phyloP scores from a whole-genome alignment of 2,797 vertebrate species.

The Hirundo rustica region DNA sequence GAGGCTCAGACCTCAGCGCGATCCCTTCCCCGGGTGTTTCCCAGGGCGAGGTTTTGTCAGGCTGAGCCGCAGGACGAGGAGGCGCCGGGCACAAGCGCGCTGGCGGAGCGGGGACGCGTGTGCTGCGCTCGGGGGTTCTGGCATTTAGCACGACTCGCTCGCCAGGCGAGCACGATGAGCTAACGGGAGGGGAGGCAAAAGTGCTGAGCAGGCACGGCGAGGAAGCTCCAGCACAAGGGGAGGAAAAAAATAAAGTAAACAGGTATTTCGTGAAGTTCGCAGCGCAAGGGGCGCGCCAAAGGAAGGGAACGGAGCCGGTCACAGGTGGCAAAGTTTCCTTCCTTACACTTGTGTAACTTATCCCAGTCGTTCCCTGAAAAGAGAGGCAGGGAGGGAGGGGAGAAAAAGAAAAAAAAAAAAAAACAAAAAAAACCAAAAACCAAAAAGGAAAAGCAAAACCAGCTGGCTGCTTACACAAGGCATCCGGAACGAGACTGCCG shows the following conservation, averaged over 20 bases:
- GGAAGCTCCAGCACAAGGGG: not conserved
- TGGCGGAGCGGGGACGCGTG: not conserved
- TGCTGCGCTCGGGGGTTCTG: not conserved
- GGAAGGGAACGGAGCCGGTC: slow-evolving; percentile 30
- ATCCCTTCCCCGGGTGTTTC: not conserved
- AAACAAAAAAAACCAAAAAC: not conserved
- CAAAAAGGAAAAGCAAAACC: slow-evolving; percentile 52
- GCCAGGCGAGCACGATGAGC: not conserved
- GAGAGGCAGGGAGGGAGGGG: not conserved
- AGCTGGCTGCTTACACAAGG: slow-evolving; percentile 76
- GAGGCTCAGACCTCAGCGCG: not conserved
- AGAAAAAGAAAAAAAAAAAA: not conserved
- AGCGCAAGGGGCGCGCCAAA: not conserved
- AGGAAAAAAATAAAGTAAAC: not conserved
- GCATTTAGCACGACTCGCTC: not conserved
- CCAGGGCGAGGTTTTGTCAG: not conserved
- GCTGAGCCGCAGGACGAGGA: not conserved
- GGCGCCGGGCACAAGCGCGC: not conserved
- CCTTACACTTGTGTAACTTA: slow-evolving; percentile 53
- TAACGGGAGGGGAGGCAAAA: not conserved
- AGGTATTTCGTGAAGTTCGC: not conserved
- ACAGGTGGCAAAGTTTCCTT: slow-evolving; percentile 66
- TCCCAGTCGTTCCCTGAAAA: slow-evolving; percentile 57
- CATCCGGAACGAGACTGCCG: slow-evolving; percentile 71
- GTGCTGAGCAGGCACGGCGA: not conserved